These are phyloP conservation scores for Penelope pileata DNA, from an alignment of 2,113 vertebrate species.

Conservation along the genomic window DNA sequence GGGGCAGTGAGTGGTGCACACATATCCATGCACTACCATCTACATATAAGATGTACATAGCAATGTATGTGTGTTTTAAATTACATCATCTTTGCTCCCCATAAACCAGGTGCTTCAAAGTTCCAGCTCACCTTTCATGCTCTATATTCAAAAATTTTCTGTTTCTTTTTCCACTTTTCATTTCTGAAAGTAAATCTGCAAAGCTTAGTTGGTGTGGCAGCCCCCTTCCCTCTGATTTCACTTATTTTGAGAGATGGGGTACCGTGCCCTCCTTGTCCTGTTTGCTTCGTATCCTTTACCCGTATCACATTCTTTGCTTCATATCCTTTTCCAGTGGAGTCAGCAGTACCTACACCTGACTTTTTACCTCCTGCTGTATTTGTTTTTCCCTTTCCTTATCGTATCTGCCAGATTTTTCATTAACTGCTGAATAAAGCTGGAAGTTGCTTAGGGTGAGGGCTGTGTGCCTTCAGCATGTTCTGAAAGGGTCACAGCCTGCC, in stretches of 20 bases:
- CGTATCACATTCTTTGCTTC: neutral
- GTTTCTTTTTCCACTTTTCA: neutral
- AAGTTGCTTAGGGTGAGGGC: neutral
- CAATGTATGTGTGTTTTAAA: neutral
- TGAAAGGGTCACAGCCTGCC: neutral
- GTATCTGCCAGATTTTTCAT: neutral
- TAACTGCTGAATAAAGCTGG: neutral
- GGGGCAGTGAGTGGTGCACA: no score
- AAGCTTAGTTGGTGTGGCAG: neutral
- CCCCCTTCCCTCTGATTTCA: neutral
- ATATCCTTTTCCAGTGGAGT: neutral
- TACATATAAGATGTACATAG: no score
- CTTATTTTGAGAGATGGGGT: rapidly evolving
- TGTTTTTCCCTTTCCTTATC: neutral
- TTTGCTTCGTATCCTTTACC: neutral
- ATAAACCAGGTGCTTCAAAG: neutral
- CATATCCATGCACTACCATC: no score
- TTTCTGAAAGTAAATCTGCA: neutral
- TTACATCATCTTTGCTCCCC: neutral
- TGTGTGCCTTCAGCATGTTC: neutral
- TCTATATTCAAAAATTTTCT: neutral
- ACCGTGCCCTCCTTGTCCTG: neutral
- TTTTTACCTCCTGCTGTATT: neutral
- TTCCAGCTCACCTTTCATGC: neutral
- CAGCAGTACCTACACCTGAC: neutral